These are phyloP conservation scores for Hetaerina titia DNA, from an alignment of 2,888 invertebrate species.

Conservation along the genomic window DNA sequence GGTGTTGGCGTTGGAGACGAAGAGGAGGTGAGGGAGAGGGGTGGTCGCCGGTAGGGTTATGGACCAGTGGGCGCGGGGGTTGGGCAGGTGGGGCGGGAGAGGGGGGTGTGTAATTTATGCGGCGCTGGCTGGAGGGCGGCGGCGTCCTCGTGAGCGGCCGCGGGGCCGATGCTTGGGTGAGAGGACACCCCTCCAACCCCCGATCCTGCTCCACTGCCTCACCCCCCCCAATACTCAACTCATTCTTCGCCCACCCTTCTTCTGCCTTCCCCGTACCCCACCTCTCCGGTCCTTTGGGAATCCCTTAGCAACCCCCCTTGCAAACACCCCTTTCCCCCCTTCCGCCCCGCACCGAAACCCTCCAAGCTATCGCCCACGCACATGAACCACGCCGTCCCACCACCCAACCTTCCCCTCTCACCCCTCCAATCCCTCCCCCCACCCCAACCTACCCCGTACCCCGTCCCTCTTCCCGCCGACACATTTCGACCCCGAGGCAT, in stretches of 20 bases:
- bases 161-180: constrained; percentile 49
- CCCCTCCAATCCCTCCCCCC: not conserved
- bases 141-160: constrained; percentile 60
- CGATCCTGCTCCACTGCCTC: not conserved
- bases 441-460: not conserved
- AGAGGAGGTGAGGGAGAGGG: not conserved
- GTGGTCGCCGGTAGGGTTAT: not conserved
- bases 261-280: not conserved
- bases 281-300: not conserved
- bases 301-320: not conserved
- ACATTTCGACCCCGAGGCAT: constrained; percentile 15
- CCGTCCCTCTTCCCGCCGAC: constrained; percentile 19
- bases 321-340: not conserved
- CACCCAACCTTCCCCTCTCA: not conserved
- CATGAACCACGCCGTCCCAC: not conserved
- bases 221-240: not conserved
- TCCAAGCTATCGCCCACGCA: constrained; percentile 6
- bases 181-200: not conserved
- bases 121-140: constrained; percentile 56
- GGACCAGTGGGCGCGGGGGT: constrained; percentile 37
- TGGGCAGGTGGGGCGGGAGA: not conserved
- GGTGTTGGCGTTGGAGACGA: constrained; percentile 4
- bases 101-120: constrained; percentile 53
- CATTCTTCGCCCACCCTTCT: not conserved
- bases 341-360: not conserved